phyloP scores from a whole-genome alignment of 2,888 invertebrate species.

The Acheta domesticus region DNA sequence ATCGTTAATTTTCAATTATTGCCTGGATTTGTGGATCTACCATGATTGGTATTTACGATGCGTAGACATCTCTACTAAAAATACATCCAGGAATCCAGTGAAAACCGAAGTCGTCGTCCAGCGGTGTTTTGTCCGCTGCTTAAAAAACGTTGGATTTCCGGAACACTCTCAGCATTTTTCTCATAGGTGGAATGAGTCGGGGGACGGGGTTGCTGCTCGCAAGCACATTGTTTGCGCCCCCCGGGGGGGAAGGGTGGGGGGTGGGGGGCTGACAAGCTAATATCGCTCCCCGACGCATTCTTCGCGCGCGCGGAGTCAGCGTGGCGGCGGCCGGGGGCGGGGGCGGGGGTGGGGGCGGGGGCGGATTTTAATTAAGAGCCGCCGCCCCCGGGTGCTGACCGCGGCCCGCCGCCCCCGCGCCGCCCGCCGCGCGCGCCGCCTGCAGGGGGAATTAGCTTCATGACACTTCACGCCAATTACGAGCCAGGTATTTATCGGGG shows the following conservation, averaged over 20 bases:
- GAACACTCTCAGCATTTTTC: too few relatives aligned
- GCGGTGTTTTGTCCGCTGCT: too few relatives aligned
- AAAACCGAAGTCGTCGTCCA: too few relatives aligned
- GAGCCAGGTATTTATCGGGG: neutral
- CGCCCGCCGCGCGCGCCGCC: neutral
- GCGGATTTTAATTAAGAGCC: neutral
- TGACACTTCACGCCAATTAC: neutral
- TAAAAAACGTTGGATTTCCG: too few relatives aligned
- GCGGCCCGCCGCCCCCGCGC: neutral
- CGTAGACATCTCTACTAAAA: too few relatives aligned
- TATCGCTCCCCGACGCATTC: neutral
- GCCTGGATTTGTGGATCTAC: too few relatives aligned
- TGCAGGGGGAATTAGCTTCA: slow-evolving; percentile 7
- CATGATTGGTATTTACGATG: too few relatives aligned
- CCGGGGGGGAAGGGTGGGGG: neutral
- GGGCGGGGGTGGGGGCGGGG: neutral
- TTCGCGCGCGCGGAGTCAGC: neutral
- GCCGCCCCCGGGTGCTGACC: neutral
- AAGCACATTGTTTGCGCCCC: too few relatives aligned
- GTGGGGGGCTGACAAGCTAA: neutral
- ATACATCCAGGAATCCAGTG: too few relatives aligned
- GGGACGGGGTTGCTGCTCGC: too few relatives aligned
- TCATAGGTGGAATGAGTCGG: too few relatives aligned
- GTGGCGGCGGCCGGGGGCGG: neutral
- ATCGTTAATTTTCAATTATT: too few relatives aligned